phyloP scores from a whole-genome alignment of 2,888 invertebrate genomes.

The Punctoribates punctum region DNA sequence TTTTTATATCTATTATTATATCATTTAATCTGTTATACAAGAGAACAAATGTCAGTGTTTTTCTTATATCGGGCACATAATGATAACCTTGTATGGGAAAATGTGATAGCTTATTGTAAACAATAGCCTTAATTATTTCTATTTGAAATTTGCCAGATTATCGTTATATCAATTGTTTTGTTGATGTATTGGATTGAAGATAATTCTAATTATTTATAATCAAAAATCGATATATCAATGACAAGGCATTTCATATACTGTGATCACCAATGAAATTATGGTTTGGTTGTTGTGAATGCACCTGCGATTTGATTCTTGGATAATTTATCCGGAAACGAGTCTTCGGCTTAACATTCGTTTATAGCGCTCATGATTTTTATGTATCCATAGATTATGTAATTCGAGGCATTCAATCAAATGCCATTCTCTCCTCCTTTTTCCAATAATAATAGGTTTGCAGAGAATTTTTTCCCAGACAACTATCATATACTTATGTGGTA shows the following conservation, averaged over 20 bases:
- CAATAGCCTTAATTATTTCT: background rate
- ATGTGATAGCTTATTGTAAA: background rate
- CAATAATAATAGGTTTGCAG: slow-evolving; percentile 9
- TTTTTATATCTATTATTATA: background rate
- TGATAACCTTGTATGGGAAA: background rate
- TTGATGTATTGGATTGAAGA: background rate
- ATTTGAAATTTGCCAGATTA: too few relatives aligned
- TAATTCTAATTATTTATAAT: background rate
- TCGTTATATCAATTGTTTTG: background rate
- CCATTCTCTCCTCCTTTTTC: background rate
- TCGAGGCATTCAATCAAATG: slow-evolving; percentile 17
- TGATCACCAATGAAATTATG: background rate
- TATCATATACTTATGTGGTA: slow-evolving; percentile 20
- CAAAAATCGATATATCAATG: slow-evolving; percentile 1
- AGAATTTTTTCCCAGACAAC: slow-evolving; percentile 13
- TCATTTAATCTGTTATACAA: background rate
- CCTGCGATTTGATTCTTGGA: background rate
- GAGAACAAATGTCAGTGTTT: background rate
- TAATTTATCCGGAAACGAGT: background rate
- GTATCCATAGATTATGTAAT: background rate
- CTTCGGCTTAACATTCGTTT: background rate
- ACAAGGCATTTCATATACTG: background rate
- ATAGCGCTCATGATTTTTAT: background rate
- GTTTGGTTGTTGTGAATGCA: background rate
- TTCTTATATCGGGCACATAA: background rate